Base-by-base conservation (phyloP, 35 echinoderm and acorn worm species). In the Strongylocentrotus purpuratus region DNA sequence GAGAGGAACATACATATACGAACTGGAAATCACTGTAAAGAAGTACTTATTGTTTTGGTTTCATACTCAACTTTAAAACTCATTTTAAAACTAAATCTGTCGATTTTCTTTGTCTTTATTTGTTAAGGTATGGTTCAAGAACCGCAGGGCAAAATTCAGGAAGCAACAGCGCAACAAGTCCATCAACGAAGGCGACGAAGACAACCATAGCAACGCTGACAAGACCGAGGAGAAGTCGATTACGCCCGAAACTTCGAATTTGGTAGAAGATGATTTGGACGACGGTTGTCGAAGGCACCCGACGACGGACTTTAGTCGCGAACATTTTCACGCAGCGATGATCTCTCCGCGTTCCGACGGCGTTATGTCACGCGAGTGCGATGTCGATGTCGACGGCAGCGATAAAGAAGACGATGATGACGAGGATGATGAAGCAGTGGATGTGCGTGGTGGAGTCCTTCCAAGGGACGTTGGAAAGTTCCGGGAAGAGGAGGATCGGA, bases 111-210 rank as follows among this genome's bases (percentile, higher is more conserved):
- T 89, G 13, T 89, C 5, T 89, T 7, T 31, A 20, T 28, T 95
- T 95, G 31, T 85, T 61, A 90, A 99, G 98, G 98, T 99, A 33
- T 99, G 98, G 98, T 99, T 99, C 94, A 99, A 99, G 95, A 99
- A 99, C 89, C 58, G 98, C 88, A 97, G 98, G 20, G 98, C 98
- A 13, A 99, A 99, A 31, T 99, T 98, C 96, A 86, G 98, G 59
- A 99, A 99, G 86, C 97, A 98, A 58, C 98, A 99, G 48, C 95
- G 98, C 88, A 99, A 99, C 97, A 96, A 97, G 85, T 97, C 96
- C 31, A 85, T 98, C 9, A 95, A 96, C 33, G 97, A 98, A 20
- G 94, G 92, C 71, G 96, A 96, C 31, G 96, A 95, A 15, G 86
- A 94, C 20, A 93, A 95, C 86, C 59, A 47, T 28, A 92, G 92